These are phyloP conservation scores for Peromyscus aztecus DNA, from an alignment of 2,797 vertebrate genomes.

Conservation along the genomic window DNA sequence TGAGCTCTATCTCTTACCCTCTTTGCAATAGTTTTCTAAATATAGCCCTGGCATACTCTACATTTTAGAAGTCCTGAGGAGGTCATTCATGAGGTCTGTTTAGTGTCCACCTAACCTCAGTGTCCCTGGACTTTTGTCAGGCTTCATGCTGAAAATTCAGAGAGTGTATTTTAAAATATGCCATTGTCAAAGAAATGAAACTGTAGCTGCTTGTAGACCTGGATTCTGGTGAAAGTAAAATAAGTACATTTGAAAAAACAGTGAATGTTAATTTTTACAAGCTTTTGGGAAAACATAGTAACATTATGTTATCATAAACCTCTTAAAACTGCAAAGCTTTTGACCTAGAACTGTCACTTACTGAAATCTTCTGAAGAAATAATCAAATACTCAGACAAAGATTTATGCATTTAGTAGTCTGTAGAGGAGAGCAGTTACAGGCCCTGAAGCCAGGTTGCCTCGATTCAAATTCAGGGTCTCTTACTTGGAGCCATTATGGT, in stretches of 20 bases:
- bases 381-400: slow-evolving; percentile 20
- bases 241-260: slow-evolving; percentile 42
- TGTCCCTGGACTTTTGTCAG: not conserved
- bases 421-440: not conserved
- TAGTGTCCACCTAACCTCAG: not conserved
- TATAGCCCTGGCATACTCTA: not conserved
- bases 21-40: slow-evolving; percentile 22
- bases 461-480: not conserved
- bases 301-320: slow-evolving; percentile 25
- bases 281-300: slow-evolving; percentile 45
- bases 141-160: slow-evolving; percentile 38
- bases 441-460: slow-evolving; percentile 18
- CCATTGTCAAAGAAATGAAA: slow-evolving; percentile 56
- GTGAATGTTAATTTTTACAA: slow-evolving; percentile 50
- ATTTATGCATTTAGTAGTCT: slow-evolving; percentile 26
- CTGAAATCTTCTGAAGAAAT: slow-evolving; percentile 54
- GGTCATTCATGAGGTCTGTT: not conserved
- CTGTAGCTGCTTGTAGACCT: slow-evolving; percentile 2
- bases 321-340: slow-evolving; percentile 47
- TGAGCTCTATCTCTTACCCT: not conserved
- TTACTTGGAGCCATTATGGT: not conserved
- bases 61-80: not conserved
- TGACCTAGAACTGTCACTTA: slow-evolving; percentile 53
- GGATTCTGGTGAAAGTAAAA: not conserved
- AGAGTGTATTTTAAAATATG: slow-evolving; percentile 30